Evolutionary conservation across 2,113 vertebrate species (phyloP), one percentile per base, ranked within the genome.

Genomic region (Pungitius pungitius): DNA sequence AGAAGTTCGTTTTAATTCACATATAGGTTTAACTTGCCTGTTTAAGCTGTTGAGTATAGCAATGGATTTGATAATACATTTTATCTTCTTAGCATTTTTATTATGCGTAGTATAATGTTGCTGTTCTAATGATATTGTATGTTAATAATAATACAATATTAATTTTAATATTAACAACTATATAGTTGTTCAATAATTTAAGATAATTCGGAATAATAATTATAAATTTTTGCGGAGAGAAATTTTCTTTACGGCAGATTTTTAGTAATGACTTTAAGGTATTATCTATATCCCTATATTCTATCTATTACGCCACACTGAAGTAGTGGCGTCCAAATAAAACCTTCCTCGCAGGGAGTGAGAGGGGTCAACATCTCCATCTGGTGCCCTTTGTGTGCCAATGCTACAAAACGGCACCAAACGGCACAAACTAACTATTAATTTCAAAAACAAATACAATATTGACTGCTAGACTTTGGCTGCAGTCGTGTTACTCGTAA

Each of bases 291-390:
- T n/a, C n/a, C 8, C 6, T 15, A 27, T 39, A 0, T 20, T 54
- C 15, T 9, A 8, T 43, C 15, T 17, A n/a, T 27, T 26, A 43
- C 10, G 1, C 13, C 43, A 22, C 30, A 10, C 1, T 35, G n/a
- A n/a, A 68, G 27, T 3, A 13, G 13, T 47, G 42, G 0, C 5
- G 9, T 45, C 26, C 13, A 51, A 6, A 6, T 10, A 12, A 63
- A 4, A 6, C 18, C 8, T 20, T 43, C 55, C 17, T 9, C 40
- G 11, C 13, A 45, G 7, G 20, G 24, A 20, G 1, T 51, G 35
- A 66, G 14, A 57, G 43, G 52, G 47, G 51, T 18, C 8, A 52
- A 75, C 52, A 73, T 6, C 68, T 2, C 87, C 88, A 87, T 66
- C 89, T 73, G 67, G 75, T 87, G 90, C 51, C 30, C 0, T 8